phyloP scores from a whole-genome alignment of 64 coral and sea anemone species.

The Montipora cactus region DNA sequence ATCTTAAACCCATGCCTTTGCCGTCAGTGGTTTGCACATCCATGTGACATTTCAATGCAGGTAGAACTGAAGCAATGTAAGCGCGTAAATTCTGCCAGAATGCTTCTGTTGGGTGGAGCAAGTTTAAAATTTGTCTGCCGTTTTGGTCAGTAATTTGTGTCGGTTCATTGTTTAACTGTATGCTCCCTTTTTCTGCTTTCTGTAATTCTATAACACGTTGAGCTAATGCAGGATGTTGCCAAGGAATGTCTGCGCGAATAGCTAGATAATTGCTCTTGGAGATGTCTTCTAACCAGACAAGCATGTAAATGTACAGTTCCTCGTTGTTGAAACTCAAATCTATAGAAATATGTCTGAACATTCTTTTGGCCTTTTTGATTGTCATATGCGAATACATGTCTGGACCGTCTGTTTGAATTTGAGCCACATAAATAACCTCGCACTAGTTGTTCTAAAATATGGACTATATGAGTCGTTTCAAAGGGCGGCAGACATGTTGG shows the following conservation, averaged over 20 bases:
- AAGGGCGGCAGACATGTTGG: too few relatives aligned
- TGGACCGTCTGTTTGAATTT: slow-evolving; percentile 43
- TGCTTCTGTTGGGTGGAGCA: slow-evolving; percentile 20
- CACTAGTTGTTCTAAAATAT: slow-evolving; percentile 61
- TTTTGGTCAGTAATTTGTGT: background rate
- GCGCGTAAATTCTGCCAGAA: slow-evolving; percentile 39
- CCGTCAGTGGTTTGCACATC: slow-evolving; percentile 58
- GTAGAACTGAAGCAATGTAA: slow-evolving; percentile 34
- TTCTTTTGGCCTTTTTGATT: too few relatives aligned
- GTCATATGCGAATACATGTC: background rate
- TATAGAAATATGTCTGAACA: too few relatives aligned
- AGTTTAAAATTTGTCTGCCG: background rate
- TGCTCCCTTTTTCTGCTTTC: background rate
- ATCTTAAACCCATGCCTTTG: slow-evolving; percentile 28
- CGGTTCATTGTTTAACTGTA: background rate
- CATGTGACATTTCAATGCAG: slow-evolving; percentile 47
- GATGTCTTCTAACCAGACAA: too few relatives aligned
- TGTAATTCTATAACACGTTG: slow-evolving; percentile 40
- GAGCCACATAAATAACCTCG: slow-evolving; percentile 52
- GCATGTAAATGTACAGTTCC: too few relatives aligned
- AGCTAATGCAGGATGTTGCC: background rate
- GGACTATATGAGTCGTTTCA: slow-evolving; percentile 19
- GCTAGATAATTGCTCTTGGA: background rate
- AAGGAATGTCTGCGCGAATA: slow-evolving; percentile 31
- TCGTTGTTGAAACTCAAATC: too few relatives aligned